phyloP scores from a whole-genome alignment of 2,113 vertebrate species.

The Rissa tridactyla region DNA sequence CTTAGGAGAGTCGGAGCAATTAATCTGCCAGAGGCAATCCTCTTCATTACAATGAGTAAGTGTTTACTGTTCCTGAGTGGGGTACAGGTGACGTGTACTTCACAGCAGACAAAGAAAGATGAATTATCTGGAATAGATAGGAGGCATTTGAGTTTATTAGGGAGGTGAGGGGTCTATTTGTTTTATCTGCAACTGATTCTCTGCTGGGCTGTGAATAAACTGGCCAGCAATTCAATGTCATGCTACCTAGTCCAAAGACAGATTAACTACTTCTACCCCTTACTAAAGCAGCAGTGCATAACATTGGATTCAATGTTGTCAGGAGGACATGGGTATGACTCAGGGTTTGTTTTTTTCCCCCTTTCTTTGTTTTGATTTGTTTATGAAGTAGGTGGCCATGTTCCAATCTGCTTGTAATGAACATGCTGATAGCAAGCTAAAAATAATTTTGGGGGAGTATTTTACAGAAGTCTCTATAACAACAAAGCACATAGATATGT shows the following conservation, averaged over 20 bases:
- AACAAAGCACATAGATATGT: not conserved
- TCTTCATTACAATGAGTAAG: constrained; percentile 19
- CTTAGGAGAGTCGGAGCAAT: not conserved
- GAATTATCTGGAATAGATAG: not conserved
- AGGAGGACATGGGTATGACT: not conserved
- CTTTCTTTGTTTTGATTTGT: not conserved
- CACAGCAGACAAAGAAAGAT: not conserved
- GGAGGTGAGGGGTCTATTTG: not conserved
- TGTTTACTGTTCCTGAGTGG: constrained; percentile 17
- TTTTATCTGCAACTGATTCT: not conserved
- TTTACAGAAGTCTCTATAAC: constrained; percentile 5
- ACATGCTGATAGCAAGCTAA: not conserved
- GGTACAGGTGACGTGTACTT: not conserved
- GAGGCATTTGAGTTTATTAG: not conserved
- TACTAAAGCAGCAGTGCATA: not conserved
- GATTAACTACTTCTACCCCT: not conserved
- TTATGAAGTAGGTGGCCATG: not conserved
- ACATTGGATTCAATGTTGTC: not conserved
- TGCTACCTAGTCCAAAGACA: not conserved
- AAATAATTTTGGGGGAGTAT: not conserved
- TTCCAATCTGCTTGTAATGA: not conserved
- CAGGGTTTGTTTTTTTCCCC: not conserved
- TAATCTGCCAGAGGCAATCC: not conserved
- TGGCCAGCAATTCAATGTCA: not conserved
- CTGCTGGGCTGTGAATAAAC: not conserved